These are phyloP conservation scores for Protula sp. DNA, from an alignment of 2,888 invertebrate species.

Conservation along the genomic window DNA sequence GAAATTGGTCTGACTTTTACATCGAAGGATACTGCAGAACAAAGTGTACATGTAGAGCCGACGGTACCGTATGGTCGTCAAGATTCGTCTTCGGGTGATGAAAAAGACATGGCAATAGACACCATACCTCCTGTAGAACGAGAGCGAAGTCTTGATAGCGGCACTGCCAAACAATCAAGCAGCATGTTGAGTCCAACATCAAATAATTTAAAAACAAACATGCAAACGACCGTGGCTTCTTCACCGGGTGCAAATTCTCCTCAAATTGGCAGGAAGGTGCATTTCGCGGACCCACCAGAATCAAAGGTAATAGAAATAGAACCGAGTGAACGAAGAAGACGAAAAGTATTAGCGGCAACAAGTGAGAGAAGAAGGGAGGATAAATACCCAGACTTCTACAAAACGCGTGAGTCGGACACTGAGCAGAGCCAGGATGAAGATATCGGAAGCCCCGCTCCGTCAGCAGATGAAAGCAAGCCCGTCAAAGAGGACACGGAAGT, in stretches of 20 bases:
- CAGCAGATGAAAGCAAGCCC: neutral
- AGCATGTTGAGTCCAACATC: neutral
- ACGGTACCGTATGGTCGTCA: too few species aligned
- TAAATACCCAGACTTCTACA: neutral
- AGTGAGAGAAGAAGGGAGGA: neutral
- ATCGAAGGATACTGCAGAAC: neutral
- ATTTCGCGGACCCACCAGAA: constrained; percentile 24
- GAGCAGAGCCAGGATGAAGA: neutral
- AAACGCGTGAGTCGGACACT: neutral
- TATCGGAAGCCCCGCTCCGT: neutral
- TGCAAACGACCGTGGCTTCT: neutral
- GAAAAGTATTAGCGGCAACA: neutral
- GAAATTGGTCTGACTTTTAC: neutral
- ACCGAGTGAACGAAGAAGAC: constrained; percentile 5
- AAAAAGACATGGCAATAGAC: neutral
- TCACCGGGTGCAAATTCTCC: neutral
- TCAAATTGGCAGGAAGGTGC: constrained; percentile 9
- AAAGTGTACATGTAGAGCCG: too few species aligned
- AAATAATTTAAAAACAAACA: too few species aligned
- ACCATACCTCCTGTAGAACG: neutral
- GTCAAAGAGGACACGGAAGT: neutral
- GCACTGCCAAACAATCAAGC: neutral
- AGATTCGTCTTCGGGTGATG: neutral
- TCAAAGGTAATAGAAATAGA: constrained; percentile 26
- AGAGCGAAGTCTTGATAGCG: neutral